These are phyloP conservation scores for Phragmatobia fuliginosa DNA, from an alignment of 2,888 invertebrate species.

Conservation along the genomic window DNA sequence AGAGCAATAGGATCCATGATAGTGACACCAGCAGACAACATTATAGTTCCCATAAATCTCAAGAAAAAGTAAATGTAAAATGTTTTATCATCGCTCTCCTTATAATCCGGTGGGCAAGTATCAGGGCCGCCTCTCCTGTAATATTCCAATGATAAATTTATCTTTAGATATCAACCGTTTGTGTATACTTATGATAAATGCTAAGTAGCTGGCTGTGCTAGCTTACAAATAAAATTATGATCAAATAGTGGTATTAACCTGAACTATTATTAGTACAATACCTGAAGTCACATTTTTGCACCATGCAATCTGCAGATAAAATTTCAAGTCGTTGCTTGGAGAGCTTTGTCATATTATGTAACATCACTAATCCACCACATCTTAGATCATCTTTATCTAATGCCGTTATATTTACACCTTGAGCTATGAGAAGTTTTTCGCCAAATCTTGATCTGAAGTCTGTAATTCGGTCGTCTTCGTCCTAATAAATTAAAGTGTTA, in stretches of 20 bases:
- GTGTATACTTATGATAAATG: constrained; percentile 62
- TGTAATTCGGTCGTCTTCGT: constrained; percentile 91
- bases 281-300: constrained; percentile 92
- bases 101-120: constrained; percentile 93
- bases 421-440: constrained; percentile 87
- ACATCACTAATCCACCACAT: constrained; percentile 90
- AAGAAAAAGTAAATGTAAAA: constrained; percentile 94
- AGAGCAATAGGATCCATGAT: constrained; percentile 96
- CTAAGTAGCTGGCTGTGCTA: constrained; percentile 42
- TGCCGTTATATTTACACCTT: constrained; percentile 91
- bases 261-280: constrained; percentile 49
- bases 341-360: constrained; percentile 88
- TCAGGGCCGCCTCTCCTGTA: constrained; percentile 90
- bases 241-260: constrained; percentile 47
- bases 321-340: constrained; percentile 86
- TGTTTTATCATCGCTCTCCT: constrained; percentile 91
- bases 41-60: constrained; percentile 92
- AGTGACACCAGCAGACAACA: constrained; percentile 94
- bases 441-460: constrained; percentile 91
- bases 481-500: constrained; percentile 62
- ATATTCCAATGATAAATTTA: constrained; percentile 70
- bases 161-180: constrained; percentile 58
- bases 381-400: constrained; percentile 91
- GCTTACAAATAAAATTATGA: constrained; percentile 59
- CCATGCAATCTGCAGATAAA: constrained; percentile 90